These are phyloP conservation scores for Vulpes lagopus DNA, from an alignment of 2,113 vertebrate genomes.

Conservation along the genomic window DNA sequence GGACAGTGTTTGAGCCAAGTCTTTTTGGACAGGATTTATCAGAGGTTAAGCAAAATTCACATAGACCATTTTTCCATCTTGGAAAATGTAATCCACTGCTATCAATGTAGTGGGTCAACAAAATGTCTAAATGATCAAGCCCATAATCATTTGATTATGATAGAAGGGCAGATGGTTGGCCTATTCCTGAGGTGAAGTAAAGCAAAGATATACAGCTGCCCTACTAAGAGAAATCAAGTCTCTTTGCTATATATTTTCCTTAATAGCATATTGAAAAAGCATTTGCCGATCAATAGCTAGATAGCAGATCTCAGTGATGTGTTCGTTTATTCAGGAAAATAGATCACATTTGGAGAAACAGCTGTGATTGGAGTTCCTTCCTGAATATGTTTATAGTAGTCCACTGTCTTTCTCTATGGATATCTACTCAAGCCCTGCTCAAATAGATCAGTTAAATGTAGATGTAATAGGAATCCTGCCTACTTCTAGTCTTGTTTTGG, in stretches of 20 bases:
- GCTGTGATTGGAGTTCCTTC: slow-evolving; percentile 26
- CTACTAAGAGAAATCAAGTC: background rate
- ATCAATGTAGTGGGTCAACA: background rate
- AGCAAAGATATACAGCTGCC: background rate
- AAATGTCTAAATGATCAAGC: background rate
- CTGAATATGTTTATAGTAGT: slow-evolving; percentile 52
- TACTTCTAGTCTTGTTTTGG: background rate
- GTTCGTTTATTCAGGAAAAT: background rate
- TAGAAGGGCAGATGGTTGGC: background rate
- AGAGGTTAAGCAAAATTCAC: background rate
- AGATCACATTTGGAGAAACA: slow-evolving; percentile 21
- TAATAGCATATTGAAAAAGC: slow-evolving; percentile 39
- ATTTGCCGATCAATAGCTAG: slow-evolving; percentile 24
- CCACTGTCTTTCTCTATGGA: slow-evolving; percentile 41
- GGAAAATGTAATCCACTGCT: background rate
- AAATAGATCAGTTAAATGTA: slow-evolving; percentile 34
- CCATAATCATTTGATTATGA: background rate
- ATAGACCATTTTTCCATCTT: background rate
- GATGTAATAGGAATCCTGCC: background rate
- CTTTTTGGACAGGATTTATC: background rate
- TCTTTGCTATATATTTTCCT: background rate
- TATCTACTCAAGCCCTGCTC: slow-evolving; percentile 36
- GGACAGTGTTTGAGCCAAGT: background rate
- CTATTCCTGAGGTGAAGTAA: background rate
- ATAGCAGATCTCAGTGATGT: background rate